These are phyloP conservation scores for Drosophila kambysellisi DNA, from an alignment of 2,888 invertebrate species.

Conservation along the genomic window DNA sequence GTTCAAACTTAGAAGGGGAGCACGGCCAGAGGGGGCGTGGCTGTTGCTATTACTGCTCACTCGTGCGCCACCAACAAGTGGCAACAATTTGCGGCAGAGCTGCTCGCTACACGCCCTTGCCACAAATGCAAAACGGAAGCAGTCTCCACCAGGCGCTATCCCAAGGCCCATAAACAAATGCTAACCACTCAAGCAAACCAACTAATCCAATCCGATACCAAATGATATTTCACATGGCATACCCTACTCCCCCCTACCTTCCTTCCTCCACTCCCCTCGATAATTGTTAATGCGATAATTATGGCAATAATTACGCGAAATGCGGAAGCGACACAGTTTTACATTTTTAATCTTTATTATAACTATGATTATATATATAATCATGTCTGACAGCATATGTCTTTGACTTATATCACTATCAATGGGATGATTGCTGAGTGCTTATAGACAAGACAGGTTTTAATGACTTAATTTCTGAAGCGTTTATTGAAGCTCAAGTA, in stretches of 20 bases:
- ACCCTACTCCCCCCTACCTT: neutral
- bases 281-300: conserved; percentile 44
- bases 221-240: conserved; percentile 23
- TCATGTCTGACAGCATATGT: neutral
- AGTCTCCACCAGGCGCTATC: conserved; percentile 44
- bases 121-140: conserved; percentile 44
- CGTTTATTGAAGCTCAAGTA: neutral
- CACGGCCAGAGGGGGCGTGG: conserved; percentile 23
- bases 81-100: conserved; percentile 62
- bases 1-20: neutral
- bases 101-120: conserved; percentile 32
- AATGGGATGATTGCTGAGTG: neutral
- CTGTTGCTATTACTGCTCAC: conserved; percentile 45
- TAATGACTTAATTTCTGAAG: neutral
- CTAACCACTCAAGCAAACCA: conserved; percentile 31
- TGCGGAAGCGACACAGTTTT: conserved; percentile 67
- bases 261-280: neutral
- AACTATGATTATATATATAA: neutral
- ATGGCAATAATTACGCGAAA: conserved; percentile 51
- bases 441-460: neutral
- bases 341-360: conserved; percentile 18
- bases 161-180: conserved; percentile 22
- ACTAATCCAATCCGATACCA: conserved; percentile 20
- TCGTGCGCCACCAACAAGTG: conserved; percentile 58
- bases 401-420: neutral